These are phyloP conservation scores for Leptinotarsa peninsularis DNA, from an alignment of 2,888 invertebrate species.

Conservation along the genomic window DNA sequence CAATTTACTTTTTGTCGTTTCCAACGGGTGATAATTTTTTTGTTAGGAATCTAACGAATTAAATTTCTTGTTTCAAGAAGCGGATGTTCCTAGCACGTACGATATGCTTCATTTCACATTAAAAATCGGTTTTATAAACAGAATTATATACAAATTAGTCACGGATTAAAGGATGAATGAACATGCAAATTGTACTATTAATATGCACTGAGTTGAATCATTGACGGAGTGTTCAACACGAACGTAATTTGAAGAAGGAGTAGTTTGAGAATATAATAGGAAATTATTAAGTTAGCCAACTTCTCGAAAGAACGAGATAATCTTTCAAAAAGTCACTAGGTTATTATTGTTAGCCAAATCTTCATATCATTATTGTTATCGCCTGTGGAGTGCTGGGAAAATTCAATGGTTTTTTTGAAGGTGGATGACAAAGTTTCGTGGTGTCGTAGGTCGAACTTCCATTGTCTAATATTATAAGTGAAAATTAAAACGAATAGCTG, in stretches of 20 bases:
- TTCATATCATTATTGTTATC: too few relatives aligned
- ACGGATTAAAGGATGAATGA: constrained; percentile 52
- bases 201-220: constrained; percentile 30
- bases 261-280: background rate
- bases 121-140: constrained; percentile 59
- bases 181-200: constrained; percentile 46
- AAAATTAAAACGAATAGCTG: too few relatives aligned
- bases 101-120: constrained; percentile 57
- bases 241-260: background rate
- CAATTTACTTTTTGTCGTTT: constrained; percentile 54
- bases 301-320: too few relatives aligned
- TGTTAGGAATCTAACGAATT: constrained; percentile 40
- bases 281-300: too few relatives aligned
- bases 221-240: constrained; percentile 15
- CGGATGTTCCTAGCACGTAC: constrained; percentile 52
- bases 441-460: too few relatives aligned
- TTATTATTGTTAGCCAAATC: too few relatives aligned
- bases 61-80: constrained; percentile 44
- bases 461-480: too few relatives aligned
- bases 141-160: constrained; percentile 57
- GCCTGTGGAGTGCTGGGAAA: too few relatives aligned
- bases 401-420: too few relatives aligned
- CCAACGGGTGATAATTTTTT: constrained; percentile 51
- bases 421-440: too few relatives aligned
- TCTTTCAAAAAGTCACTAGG: too few relatives aligned